These are phyloP conservation scores for Pantelozetes paolii DNA, from an alignment of 2,888 invertebrate species.

Conservation along the genomic window DNA sequence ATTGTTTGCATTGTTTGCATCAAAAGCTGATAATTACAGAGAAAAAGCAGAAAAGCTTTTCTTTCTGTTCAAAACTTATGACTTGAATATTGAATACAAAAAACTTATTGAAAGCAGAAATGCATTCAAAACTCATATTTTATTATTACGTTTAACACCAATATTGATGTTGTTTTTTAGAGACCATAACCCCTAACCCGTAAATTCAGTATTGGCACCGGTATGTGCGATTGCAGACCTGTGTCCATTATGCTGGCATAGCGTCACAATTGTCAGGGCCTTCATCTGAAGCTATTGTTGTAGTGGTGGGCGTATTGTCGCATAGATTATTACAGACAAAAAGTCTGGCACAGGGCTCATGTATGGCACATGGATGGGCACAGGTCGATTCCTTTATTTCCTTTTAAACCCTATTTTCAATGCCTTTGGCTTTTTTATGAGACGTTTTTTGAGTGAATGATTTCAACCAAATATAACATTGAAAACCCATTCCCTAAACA, in stretches of 20 bases:
- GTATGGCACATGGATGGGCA: no score
- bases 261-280: slow-evolving; percentile 1
- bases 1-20: background rate
- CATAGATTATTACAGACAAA: slow-evolving; percentile 18
- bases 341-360: slow-evolving; percentile 22
- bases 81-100: slow-evolving; percentile 3
- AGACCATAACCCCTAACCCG: background rate
- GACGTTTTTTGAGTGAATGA: slow-evolving; percentile 24
- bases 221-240: background rate
- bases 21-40: background rate
- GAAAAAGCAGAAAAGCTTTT: background rate
- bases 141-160: background rate
- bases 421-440: slow-evolving; percentile 16
- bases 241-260: slow-evolving; percentile 2
- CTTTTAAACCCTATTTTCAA: slow-evolving; percentile 29
- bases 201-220: background rate
- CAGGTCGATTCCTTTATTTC: slow-evolving; percentile 16
- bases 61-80: background rate
- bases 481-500: background rate
- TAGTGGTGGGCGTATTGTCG: slow-evolving; percentile 30
- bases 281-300: background rate
- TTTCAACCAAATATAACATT: slow-evolving; percentile 5
- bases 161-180: slow-evolving; percentile 9
- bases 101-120: background rate
- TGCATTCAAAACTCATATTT: background rate